Conservation (phyloP, 1,140 invertebrate genomes). For the Drosophila ficusphila region DNA sequence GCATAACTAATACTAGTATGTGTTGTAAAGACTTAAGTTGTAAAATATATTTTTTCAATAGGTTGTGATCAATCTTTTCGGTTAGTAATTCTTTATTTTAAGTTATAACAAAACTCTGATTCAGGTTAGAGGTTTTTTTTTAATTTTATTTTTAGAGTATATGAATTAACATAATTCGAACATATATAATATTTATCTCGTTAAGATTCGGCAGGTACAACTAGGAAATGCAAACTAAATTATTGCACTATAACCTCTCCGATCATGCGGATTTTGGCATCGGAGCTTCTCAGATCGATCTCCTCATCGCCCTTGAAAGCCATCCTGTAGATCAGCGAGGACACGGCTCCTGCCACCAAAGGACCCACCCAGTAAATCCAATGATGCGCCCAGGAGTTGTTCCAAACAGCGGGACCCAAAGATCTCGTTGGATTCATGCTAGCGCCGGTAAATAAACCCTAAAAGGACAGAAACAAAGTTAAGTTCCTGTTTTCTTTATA, state of each 20-base stretch:
- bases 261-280: slow-evolving; percentile 53
- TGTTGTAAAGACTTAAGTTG: no score
- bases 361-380: slow-evolving; percentile 93
- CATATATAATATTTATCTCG: slow-evolving; percentile 7
- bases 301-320: slow-evolving; percentile 81
- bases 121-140: no score
- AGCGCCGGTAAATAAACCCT: slow-evolving; percentile 89
- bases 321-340: slow-evolving; percentile 87
- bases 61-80: no score
- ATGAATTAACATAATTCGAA: slow-evolving; percentile 2
- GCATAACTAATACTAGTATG: no score
- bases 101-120: no score
- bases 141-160: not conserved
- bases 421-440: slow-evolving; percentile 93
- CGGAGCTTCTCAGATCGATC: slow-evolving; percentile 36
- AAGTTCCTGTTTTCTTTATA: not conserved
- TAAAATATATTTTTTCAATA: no score
- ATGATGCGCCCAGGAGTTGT: slow-evolving; percentile 88
- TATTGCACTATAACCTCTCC: slow-evolving; percentile 39
- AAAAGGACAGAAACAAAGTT: no score
- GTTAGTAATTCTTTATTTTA: no score
- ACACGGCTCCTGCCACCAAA: slow-evolving; percentile 86
- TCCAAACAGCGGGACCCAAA: slow-evolving; percentile 90
- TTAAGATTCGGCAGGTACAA: slow-evolving; percentile 11
- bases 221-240: not conserved